Conservation (phyloP, 2,888 invertebrate species). For the Torymus texanus region DNA sequence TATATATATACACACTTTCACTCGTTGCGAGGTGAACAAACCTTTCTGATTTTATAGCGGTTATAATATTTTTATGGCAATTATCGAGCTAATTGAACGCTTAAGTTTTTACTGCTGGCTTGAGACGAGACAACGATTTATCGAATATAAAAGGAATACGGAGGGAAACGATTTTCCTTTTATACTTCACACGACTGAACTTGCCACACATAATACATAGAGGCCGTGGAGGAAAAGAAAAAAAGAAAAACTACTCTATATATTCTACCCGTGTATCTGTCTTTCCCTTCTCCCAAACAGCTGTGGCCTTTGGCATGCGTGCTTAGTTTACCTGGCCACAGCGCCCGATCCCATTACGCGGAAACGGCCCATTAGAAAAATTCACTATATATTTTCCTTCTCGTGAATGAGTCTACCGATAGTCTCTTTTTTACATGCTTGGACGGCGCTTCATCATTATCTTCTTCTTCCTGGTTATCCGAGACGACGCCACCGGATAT, state of each 20-base stretch:
- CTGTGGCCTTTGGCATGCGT: conserved; percentile 3
- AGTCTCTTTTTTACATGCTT: background rate
- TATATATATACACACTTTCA: no score
- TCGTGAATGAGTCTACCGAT: background rate
- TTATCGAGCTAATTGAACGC: no score
- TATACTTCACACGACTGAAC: no score
- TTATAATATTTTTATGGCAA: no score
- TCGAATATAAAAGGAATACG: no score
- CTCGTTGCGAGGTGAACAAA: no score
- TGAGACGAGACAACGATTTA: no score
- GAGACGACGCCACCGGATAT: conserved; percentile 8
- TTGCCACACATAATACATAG: no score
- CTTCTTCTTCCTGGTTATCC: conserved; percentile 25
- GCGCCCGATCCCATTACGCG: conserved; percentile 39
- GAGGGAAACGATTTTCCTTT: no score
- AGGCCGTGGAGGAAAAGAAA: background rate
- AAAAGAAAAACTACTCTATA: conserved; percentile 11
- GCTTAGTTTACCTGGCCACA: background rate
- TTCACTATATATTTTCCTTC: conserved; percentile 39
- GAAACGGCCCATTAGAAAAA: conserved; percentile 44
- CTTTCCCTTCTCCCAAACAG: background rate
- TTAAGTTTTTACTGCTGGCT: no score
- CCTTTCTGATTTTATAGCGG: no score
- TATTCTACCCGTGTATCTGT: background rate
- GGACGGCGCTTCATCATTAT: background rate